These are phyloP conservation scores for Eupristina koningsbergeri DNA, from an alignment of 1,140 invertebrate genomes.

Conservation along the genomic window DNA sequence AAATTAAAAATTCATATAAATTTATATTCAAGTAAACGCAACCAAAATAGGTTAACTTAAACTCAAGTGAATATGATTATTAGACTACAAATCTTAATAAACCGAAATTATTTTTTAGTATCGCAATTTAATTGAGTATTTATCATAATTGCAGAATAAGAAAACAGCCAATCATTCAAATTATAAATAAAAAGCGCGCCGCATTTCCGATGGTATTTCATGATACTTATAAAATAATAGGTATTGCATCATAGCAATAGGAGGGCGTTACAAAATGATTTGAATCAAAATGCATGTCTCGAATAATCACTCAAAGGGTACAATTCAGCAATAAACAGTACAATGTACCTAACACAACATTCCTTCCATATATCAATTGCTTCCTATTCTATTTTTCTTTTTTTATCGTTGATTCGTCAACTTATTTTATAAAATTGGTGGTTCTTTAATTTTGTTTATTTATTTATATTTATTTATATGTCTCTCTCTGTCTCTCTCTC, in stretches of 20 bases:
- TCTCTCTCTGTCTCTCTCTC: no score
- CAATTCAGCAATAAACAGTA: background rate
- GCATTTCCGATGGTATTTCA: conserved; percentile 34
- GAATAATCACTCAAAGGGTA: conserved; percentile 1
- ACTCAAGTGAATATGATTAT: no score
- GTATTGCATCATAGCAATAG: conserved; percentile 16
- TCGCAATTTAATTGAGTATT: no score
- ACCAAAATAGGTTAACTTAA: conserved; percentile 7
- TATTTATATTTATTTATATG: no score
- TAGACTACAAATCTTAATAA: no score
- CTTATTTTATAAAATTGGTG: no score
- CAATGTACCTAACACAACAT: background rate
- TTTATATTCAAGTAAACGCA: background rate
- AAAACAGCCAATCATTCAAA: background rate
- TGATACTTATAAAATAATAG: conserved; percentile 23
- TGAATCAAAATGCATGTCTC: conserved; percentile 20
- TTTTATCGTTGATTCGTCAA: no score
- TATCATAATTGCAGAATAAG: background rate
- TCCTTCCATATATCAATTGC: background rate
- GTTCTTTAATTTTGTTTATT: no score
- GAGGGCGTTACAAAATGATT: conserved; percentile 15
- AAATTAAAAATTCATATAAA: no score
- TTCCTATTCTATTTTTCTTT: no score
- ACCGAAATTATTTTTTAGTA: no score
- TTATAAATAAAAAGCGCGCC: conserved; percentile 6